Evolutionary conservation across 2,797 vertebrate species (phyloP).

Genomic region (Thunnus albacares): DNA sequence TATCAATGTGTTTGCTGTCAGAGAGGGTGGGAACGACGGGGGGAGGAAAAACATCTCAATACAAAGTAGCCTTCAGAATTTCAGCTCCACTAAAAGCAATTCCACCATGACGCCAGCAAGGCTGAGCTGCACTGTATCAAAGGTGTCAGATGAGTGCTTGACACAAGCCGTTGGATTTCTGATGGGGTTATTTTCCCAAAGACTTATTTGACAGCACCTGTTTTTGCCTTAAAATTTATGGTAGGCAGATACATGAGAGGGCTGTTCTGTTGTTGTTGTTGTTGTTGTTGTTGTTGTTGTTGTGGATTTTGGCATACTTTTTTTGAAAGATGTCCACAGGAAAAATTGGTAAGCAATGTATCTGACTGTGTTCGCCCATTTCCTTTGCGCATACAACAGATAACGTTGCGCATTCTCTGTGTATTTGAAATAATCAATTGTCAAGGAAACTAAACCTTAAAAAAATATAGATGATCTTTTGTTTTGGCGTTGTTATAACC

Average conservation of each 20-base stretch:
- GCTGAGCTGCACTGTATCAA: slow-evolving; percentile 58
- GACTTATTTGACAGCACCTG: slow-evolving; percentile 57
- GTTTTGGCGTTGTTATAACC: slow-evolving; percentile 3
- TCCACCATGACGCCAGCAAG: slow-evolving; percentile 49
- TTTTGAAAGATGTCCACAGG: neutral
- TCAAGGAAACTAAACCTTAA: neutral
- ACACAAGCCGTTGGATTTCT: slow-evolving; percentile 62
- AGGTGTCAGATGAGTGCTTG: slow-evolving; percentile 66
- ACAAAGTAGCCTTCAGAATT: slow-evolving; percentile 69
- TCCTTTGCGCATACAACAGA: neutral
- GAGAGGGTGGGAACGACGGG: slow-evolving; percentile 17
- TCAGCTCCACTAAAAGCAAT: slow-evolving; percentile 60
- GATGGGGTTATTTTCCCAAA: slow-evolving; percentile 68
- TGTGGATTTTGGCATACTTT: neutral
- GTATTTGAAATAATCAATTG: slow-evolving; percentile 8
- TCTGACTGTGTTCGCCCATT: neutral
- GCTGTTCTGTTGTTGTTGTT: neutral
- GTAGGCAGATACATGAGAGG: neutral
- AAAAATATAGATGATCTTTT: neutral
- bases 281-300: too few relatives aligned
- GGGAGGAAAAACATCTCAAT: slow-evolving; percentile 67
- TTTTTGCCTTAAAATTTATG: slow-evolving; percentile 33
- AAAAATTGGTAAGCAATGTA: neutral
- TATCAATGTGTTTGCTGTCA: slow-evolving; percentile 67
- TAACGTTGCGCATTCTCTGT: neutral